Evolutionary conservation across 2,797 vertebrate species (phyloP), one percentile per base, ranked within the genome.

Genomic region (Anniella stebbinsi): DNA sequence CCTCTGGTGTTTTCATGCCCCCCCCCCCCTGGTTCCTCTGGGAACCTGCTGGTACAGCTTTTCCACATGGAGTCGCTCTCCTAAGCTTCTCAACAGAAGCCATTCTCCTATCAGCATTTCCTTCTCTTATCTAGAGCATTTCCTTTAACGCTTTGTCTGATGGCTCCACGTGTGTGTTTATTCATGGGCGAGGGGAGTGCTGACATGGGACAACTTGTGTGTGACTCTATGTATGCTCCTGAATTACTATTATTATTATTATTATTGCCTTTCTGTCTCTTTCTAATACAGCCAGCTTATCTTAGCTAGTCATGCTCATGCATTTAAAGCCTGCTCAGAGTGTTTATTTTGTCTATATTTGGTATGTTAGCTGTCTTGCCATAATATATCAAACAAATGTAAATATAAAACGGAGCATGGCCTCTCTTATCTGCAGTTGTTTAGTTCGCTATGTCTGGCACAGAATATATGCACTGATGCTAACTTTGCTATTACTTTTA

Each of bases 401-500:
- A 88, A 60, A 54, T 66, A 51, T 48, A 25, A 73, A 66, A 57
- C 41, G 8, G 33, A 45, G 36, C 3, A 45, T 66, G 13, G 86
- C 17, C 15, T 86, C 13, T 73, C 80, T n/a, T 38, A n/a, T 63
- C 30, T 28, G 18, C 51, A 18, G 4, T 60, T 78, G 30, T 41
- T 72, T 48, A 85, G 77, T 51, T 75, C 10, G 38, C 33, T 67
- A 45, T 87, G 30, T 51, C 78, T 87, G 70, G 18, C 82, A 76
- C 25, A 6, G 33, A 83, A 48, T 75, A 69, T 84, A 76, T 83
- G 48, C 45, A 75, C 48, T 84, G 30, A 83, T 69, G 36, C 72
- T 90, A 90, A 90, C 51, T 89, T 70, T 90, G 80, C 80, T 87
- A 21, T 90, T 90, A 60, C 89, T 90, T 87, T 83, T 90, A 87